Evolutionary conservation across 2,888 invertebrate species (phyloP).

Genomic region (Dryadula phaetusa): DNA sequence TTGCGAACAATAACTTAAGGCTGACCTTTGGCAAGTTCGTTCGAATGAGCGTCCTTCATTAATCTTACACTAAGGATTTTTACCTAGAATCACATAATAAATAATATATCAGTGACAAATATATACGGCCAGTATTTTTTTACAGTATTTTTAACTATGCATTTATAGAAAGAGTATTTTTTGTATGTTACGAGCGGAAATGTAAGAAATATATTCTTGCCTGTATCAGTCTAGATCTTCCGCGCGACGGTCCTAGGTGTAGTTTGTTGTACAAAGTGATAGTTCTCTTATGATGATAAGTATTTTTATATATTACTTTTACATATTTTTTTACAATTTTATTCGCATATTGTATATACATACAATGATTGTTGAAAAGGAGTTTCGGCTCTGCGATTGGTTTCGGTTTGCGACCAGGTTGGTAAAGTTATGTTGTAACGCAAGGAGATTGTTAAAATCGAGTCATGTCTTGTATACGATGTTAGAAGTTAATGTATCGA

Average conservation of each 20-base stretch:
- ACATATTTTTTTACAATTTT: slow-evolving; percentile 82
- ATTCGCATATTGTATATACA: slow-evolving; percentile 75
- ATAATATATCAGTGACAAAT: slow-evolving; percentile 39
- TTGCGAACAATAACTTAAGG: slow-evolving; percentile 49
- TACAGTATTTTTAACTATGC: slow-evolving; percentile 47
- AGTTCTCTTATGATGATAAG: slow-evolving; percentile 83
- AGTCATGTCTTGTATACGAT: slow-evolving; percentile 78
- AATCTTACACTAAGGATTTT: slow-evolving; percentile 30
- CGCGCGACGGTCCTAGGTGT: slow-evolving; percentile 70
- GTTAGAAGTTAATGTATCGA: slow-evolving; percentile 69
- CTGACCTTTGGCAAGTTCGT: slow-evolving; percentile 44
- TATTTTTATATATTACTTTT: slow-evolving; percentile 84
- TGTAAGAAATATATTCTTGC: slow-evolving; percentile 40
- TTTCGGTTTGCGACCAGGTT: slow-evolving; percentile 67
- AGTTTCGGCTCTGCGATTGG: slow-evolving; percentile 59
- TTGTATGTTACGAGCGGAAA: slow-evolving; percentile 38
- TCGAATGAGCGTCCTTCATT: slow-evolving; percentile 19
- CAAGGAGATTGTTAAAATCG: slow-evolving; percentile 55
- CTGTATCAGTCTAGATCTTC: slow-evolving; percentile 65
- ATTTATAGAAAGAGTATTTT: slow-evolving; percentile 49
- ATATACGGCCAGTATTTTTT: slow-evolving; percentile 50
- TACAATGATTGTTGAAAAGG: slow-evolving; percentile 68
- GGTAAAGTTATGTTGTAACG: slow-evolving; percentile 63
- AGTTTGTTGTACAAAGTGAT: slow-evolving; percentile 83
- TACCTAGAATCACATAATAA: slow-evolving; percentile 40